A percentile compares a stretch with the other conserved stretches of the same genome.
Evolutionary conservation across 2,888 invertebrate species (phyloP).

Genomic region (Xylota segnis): DNA sequence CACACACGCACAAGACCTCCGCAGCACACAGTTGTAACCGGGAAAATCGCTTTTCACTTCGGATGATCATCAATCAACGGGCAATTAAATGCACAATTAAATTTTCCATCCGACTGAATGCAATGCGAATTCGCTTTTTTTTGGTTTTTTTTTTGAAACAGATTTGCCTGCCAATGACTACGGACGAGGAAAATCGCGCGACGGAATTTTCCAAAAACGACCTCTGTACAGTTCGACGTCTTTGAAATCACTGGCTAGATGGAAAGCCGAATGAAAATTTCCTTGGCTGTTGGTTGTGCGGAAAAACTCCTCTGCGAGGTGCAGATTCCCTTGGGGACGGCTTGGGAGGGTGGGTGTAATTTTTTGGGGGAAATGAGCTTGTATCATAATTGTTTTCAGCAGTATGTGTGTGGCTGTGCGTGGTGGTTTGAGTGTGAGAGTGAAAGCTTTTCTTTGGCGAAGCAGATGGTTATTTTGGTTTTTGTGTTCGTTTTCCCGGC

Average conservation of each 20-base stretch:
- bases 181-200: constrained; percentile 60
- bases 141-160: constrained; percentile 45
- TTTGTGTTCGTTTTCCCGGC: constrained; percentile 51
- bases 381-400: constrained; percentile 22
- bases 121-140: constrained; percentile 30
- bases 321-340: constrained; percentile 26
- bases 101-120: constrained; percentile 80
- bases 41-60: constrained; percentile 64
- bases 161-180: constrained; percentile 44
- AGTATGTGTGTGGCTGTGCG: constrained; percentile 1
- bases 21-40: constrained; percentile 45
- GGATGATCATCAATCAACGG: constrained; percentile 71
- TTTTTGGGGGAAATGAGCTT: constrained; percentile 46
- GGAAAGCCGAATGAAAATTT: constrained; percentile 54
- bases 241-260: constrained; percentile 65
- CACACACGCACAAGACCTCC: constrained; percentile 28
- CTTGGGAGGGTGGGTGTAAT: constrained; percentile 13
- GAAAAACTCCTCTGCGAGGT: constrained; percentile 37
- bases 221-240: constrained; percentile 62
- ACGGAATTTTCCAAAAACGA: constrained; percentile 59
- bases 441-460: constrained; percentile 58
- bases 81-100: constrained; percentile 78
- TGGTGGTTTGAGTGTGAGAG: constrained; percentile 1
- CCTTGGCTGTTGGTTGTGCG: constrained; percentile 39
- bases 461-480: constrained; percentile 53